Percentiles rank a stretch among this genome's conserved stretches.
Evolutionary conservation across 1,140 invertebrate species (phyloP).

Genomic region (Helicoverpa armigera): DNA sequence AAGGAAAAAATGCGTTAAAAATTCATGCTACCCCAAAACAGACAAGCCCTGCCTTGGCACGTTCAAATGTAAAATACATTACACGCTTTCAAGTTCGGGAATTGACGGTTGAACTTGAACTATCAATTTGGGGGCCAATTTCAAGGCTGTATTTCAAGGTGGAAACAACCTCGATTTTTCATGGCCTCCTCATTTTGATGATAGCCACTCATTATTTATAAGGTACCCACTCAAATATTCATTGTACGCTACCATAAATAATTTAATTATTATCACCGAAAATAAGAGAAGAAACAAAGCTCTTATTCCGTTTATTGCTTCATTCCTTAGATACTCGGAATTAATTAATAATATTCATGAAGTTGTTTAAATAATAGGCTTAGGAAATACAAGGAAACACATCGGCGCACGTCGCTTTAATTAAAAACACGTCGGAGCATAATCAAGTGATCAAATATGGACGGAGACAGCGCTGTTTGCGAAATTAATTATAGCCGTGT

Average conservation of each 20-base stretch:
- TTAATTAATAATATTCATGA: slow-evolving; percentile 30
- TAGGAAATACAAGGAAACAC: background rate
- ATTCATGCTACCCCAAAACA: background rate
- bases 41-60: background rate
- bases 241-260: background rate
- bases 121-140: slow-evolving; percentile 18
- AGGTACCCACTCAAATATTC: background rate
- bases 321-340: background rate
- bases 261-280: background rate
- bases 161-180: slow-evolving; percentile 20
- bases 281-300: background rate
- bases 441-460: slow-evolving; percentile 44
- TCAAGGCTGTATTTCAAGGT: slow-evolving; percentile 24
- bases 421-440: slow-evolving; percentile 41
- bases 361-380: slow-evolving; percentile 20
- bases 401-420: background rate
- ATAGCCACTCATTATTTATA: background rate
- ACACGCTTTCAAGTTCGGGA: slow-evolving; percentile 29
- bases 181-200: slow-evolving; percentile 7
- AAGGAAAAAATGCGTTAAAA: background rate
- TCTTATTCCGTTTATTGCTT: background rate
- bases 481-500: slow-evolving; percentile 43
- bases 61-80: slow-evolving; percentile 24
- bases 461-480: slow-evolving; percentile 2
- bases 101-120: slow-evolving; percentile 37